Percentiles rank a stretch among this genome's conserved stretches.
phyloP scores from a whole-genome alignment of 2,797 vertebrate species.

The Mastacembelus armatus region DNA sequence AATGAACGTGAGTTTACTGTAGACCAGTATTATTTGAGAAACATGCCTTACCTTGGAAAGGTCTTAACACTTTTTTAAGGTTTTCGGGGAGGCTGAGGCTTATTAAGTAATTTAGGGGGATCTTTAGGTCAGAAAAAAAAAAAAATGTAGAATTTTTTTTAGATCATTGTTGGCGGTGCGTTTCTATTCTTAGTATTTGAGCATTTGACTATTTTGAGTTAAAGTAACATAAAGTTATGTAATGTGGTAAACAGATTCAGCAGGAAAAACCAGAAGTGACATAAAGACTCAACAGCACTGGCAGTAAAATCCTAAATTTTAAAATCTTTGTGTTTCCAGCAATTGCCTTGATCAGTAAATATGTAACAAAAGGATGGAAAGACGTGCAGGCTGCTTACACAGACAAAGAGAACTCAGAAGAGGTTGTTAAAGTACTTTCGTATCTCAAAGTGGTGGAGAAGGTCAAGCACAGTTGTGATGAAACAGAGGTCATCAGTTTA shows the following conservation, averaged over 20 bases:
- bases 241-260: no score
- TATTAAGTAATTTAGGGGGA: neutral
- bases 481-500: constrained; percentile 90
- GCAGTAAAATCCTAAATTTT: no score
- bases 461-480: constrained; percentile 90
- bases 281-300: no score
- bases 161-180: neutral
- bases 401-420: constrained; percentile 88
- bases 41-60: no score
- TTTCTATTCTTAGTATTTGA: neutral
- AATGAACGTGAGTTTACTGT: constrained; percentile 86
- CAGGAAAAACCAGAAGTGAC: no score
- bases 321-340: constrained; percentile 83
- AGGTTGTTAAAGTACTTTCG: constrained; percentile 87
- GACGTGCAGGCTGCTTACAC: constrained; percentile 88
- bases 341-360: constrained; percentile 91
- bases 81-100: neutral
- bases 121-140: neutral
- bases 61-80: no score
- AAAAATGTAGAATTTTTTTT: no score
- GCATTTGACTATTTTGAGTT: no score
- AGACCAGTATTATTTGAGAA: neutral
- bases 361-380: constrained; percentile 95
- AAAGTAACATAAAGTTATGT: no score
- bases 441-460: constrained; percentile 94